Percentiles rank a stretch among this genome's conserved stretches.
Conservation (phyloP, 1,140 invertebrate genomes). For the Hetaerina americana region DNA sequence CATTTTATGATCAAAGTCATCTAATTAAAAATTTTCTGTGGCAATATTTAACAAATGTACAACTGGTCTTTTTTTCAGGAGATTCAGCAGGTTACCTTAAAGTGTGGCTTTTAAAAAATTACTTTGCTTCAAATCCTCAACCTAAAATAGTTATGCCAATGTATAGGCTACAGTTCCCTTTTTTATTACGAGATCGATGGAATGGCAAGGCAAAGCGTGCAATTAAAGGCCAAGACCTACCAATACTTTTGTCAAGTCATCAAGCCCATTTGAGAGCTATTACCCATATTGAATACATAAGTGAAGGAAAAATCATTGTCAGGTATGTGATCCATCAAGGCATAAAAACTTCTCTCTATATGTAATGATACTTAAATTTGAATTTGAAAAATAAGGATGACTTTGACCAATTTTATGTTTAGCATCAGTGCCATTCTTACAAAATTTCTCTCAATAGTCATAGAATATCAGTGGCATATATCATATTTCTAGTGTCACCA, state of each 20-base stretch:
- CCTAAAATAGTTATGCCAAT: conserved; percentile 36
- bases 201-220: conserved; percentile 46
- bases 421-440: too few species aligned
- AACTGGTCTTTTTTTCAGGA: conserved; percentile 22
- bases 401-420: too few species aligned
- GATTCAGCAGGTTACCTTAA: conserved; percentile 55
- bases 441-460: too few species aligned
- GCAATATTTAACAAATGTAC: not conserved
- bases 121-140: conserved; percentile 13
- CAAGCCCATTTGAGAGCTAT: conserved; percentile 44
- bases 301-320: conserved; percentile 22
- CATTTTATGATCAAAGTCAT: too few species aligned
- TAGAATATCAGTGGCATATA: too few species aligned
- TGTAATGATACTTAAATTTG: too few species aligned
- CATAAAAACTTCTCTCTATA: too few species aligned
- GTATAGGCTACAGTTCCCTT: conserved; percentile 51
- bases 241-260: conserved; percentile 48
- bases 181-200: conserved; percentile 45
- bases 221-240: conserved; percentile 39
- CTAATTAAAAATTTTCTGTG: too few species aligned
- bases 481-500: too few species aligned
- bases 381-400: too few species aligned
- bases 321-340: too few species aligned
- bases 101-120: conserved; percentile 54
- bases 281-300: conserved; percentile 42